Conservation (phyloP, 2,797 vertebrate genomes). For the Sternarchorhynchus goeldii region DNA sequence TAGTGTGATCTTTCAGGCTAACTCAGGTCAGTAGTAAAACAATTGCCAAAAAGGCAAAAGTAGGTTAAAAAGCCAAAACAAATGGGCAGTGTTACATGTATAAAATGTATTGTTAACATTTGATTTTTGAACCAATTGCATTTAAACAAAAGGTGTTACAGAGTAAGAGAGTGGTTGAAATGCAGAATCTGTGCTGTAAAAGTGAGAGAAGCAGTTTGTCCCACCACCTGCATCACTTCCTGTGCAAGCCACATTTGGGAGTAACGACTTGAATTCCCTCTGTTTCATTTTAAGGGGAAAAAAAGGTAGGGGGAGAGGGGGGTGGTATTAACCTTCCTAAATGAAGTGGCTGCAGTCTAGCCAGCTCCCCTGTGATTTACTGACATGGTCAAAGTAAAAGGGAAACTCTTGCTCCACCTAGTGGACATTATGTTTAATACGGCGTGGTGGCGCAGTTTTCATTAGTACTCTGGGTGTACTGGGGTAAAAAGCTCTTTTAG, state of each 20-base stretch:
- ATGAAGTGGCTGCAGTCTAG: background rate
- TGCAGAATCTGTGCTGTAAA: no score
- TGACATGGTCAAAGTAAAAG: background rate
- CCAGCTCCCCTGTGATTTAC: background rate
- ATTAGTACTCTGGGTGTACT: no score
- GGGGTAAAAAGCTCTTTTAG: no score
- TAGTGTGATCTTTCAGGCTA: background rate
- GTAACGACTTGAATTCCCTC: background rate
- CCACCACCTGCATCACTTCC: background rate
- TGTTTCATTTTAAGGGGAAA: background rate
- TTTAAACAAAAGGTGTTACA: no score
- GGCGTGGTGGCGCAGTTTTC: no score
- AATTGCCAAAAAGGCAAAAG: background rate
- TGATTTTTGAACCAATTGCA: no score
- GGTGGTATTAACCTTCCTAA: background rate
- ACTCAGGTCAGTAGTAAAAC: background rate
- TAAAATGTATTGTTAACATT: no score
- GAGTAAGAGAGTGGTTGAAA: no score
- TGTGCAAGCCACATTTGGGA: background rate
- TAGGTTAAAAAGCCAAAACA: background rate
- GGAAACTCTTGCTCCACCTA: constrained; percentile 31
- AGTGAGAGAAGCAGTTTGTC: background rate
- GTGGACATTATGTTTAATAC: constrained; percentile 16
- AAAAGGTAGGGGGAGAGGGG: background rate
- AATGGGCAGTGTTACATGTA: background rate